phyloP scores from a whole-genome alignment of 2,888 invertebrate species.

The Darwinula stevensoni region DNA sequence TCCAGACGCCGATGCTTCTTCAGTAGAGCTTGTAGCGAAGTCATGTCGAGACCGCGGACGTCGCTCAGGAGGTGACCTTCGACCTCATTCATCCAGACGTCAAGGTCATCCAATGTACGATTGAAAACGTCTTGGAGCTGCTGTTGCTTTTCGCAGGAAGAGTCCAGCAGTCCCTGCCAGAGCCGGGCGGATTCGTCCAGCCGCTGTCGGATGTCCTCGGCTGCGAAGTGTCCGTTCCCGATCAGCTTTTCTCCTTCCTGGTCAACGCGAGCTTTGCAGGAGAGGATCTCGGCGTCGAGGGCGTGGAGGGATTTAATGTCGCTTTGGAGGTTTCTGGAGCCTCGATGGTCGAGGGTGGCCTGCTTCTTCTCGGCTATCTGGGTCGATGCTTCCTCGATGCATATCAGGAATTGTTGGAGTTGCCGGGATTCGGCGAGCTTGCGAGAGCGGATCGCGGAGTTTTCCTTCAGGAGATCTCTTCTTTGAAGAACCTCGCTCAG shows the following conservation, averaged over 20 bases:
- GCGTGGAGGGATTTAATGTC: constrained; percentile 87
- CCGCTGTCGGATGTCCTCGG: constrained; percentile 47
- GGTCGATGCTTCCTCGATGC: no score
- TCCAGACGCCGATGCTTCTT: constrained; percentile 35
- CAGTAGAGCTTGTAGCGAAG: constrained; percentile 45
- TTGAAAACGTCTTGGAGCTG: constrained; percentile 66
- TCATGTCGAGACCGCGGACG: constrained; percentile 61
- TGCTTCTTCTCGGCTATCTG: no score
- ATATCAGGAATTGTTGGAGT: constrained; percentile 21
- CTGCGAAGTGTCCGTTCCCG: constrained; percentile 44
- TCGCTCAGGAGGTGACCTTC: constrained; percentile 41
- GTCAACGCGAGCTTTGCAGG: constrained; percentile 58
- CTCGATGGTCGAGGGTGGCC: no score
- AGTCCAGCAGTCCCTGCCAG: constrained; percentile 56
- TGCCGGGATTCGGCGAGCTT: constrained; percentile 20
- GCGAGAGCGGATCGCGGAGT: constrained; percentile 15
- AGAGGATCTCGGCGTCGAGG: constrained; percentile 75
- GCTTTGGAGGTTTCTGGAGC: constrained; percentile 82
- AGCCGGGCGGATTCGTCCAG: constrained; percentile 53
- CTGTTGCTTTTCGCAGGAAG: constrained; percentile 50
- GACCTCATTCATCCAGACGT: constrained; percentile 69
- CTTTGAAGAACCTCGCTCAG: constrained; percentile 13
- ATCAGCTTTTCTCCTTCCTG: constrained; percentile 43
- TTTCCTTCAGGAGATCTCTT: constrained; percentile 14
- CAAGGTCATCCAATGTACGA: constrained; percentile 68